Conservation (phyloP, 2,888 invertebrate genomes). For the Hetaerina titia region DNA sequence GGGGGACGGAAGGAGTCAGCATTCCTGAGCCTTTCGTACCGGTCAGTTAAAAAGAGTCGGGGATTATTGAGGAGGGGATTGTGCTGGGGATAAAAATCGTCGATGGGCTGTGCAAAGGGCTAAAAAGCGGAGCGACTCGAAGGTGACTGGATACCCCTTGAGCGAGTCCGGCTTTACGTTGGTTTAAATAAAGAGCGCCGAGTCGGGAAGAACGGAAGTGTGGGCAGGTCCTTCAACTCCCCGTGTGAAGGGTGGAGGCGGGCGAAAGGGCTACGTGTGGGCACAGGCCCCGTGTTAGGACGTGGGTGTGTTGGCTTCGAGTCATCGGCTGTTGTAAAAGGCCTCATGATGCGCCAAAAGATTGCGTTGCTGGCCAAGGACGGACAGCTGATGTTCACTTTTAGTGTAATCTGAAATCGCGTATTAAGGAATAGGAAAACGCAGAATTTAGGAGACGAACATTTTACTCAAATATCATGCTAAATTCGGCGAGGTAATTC, state of each 20-base stretch:
- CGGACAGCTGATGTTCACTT: neutral
- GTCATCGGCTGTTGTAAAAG: neutral
- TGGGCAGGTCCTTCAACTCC: constrained; percentile 60
- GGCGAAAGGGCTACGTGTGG: neutral
- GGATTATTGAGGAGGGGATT: neutral
- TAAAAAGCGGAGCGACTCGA: neutral
- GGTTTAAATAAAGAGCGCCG: neutral
- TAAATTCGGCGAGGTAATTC: neutral
- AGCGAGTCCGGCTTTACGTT: no score
- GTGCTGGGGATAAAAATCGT: neutral
- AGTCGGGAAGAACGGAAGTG: constrained; percentile 28
- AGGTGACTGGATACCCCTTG: neutral
- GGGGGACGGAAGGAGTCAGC: neutral
- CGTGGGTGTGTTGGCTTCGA: constrained; percentile 44
- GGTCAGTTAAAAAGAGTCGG: neutral
- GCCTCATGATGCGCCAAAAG: neutral
- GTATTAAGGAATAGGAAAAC: neutral
- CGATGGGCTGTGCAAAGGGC: neutral
- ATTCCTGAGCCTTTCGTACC: constrained; percentile 50
- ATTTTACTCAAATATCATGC: neutral
- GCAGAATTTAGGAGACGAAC: neutral
- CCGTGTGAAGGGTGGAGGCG: neutral
- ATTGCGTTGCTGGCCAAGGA: constrained; percentile 23
- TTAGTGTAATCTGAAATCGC: neutral
- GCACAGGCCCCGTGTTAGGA: constrained; percentile 19